phyloP scores from a whole-genome alignment of 1,140 invertebrate genomes.

The Akabosia matsudoensis region DNA sequence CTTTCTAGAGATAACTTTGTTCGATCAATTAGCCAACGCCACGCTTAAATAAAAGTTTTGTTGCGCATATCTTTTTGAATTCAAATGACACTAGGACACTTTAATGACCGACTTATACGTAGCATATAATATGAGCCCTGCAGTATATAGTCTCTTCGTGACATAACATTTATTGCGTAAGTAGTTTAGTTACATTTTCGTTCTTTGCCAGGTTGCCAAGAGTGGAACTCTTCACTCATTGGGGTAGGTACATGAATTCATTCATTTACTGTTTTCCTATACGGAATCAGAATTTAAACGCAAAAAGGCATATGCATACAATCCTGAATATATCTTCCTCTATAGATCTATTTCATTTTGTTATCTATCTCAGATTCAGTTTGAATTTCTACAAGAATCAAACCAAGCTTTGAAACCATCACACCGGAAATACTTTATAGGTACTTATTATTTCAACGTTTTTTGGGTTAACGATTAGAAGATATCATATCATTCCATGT shows the following conservation, averaged over 20 bases:
- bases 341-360: neutral
- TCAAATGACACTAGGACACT: too few relatives aligned
- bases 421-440: neutral
- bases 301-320: too few relatives aligned
- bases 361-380: neutral
- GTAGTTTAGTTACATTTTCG: too few relatives aligned
- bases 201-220: too few relatives aligned
- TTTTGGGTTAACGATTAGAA: neutral
- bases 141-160: too few relatives aligned
- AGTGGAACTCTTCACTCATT: too few relatives aligned
- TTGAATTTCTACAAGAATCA: neutral
- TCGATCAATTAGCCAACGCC: neutral
- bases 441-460: neutral
- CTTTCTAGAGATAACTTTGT: neutral
- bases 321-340: neutral
- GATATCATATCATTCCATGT: neutral
- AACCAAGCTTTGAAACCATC: neutral
- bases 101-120: too few relatives aligned
- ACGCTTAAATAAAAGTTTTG: neutral
- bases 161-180: too few relatives aligned
- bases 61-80: neutral
- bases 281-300: too few relatives aligned
- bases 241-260: too few relatives aligned
- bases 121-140: too few relatives aligned
- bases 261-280: too few relatives aligned